phyloP scores from a whole-genome alignment of 1,140 invertebrate species.

The Lepidurus arcticus region DNA sequence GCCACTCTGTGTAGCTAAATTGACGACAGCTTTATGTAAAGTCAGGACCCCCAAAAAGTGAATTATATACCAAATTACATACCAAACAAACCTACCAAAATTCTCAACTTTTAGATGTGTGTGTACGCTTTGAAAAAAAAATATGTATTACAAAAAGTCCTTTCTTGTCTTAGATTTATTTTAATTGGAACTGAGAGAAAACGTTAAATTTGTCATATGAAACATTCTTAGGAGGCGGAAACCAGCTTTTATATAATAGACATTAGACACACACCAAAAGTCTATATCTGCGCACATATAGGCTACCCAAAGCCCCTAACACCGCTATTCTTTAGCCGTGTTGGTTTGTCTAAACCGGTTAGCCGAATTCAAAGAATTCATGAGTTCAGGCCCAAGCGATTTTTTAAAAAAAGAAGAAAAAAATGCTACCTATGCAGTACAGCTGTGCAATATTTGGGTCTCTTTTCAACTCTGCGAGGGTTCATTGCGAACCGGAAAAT shows the following conservation, averaged over 20 bases:
- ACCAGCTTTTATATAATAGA: neutral
- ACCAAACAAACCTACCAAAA: too few relatives aligned
- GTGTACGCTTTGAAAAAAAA: too few relatives aligned
- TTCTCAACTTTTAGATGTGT: too few relatives aligned
- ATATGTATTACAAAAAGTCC: too few relatives aligned
- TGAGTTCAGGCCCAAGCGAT: neutral
- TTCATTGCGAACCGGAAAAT: neutral
- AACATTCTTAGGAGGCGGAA: too few relatives aligned
- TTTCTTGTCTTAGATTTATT: too few relatives aligned
- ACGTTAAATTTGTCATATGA: too few relatives aligned
- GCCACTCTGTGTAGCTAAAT: constrained; percentile 4
- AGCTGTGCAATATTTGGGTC: neutral
- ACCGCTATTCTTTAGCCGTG: neutral
- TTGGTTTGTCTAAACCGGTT: constrained; percentile 19
- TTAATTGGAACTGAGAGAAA: too few relatives aligned
- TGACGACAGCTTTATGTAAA: neutral
- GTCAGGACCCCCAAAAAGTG: neutral
- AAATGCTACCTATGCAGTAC: neutral
- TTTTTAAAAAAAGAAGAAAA: neutral
- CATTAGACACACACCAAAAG: neutral
- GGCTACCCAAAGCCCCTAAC: constrained; percentile 5
- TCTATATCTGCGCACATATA: constrained; percentile 3
- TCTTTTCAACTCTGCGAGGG: neutral
- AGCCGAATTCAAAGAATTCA: constrained; percentile 10
- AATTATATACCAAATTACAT: neutral